Evolutionary conservation across 1,140 invertebrate genomes (phyloP), one percentile per base, ranked within the genome.

Genomic region (Drosophila saltans): DNA sequence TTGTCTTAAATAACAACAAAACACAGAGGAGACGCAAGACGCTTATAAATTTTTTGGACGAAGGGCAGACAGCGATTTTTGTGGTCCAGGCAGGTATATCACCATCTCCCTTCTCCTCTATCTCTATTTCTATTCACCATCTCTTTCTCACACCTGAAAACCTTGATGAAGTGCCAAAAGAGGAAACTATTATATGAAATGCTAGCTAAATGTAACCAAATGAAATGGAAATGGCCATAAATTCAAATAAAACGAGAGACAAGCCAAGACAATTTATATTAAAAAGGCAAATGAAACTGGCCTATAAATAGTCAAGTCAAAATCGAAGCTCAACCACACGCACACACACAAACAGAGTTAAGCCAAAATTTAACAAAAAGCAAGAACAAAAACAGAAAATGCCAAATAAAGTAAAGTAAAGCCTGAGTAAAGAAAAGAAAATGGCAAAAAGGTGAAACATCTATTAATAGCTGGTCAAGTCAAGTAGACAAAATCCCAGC

Each of bases 41-140:
- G 83, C 83, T 88, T 88, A 83, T 88, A 88, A 88, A 88, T 88
- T 88, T 88, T 88, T 77, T 48, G 68, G 67, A 65, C 66, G 41
- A 75, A 72, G 63, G 67, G 56, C 66, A 52, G 26, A 56, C 43
- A 9, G 6, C 39, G 16, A 40, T 28, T 7, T 11, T 26, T 52
- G 64, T 58, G 55, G 55, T 21, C 55, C 33, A 40, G n/a, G 28
- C 30, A 16, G 16, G 30, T 36, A 36, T 36, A 36, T 36, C 33
- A 6, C 33, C 21, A 24, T 52, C 61, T 41, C 21, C 68, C 67
- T 63, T 75, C 82, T 41, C 40, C 48, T 43, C 41, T 43, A 36
- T 30, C 64, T 61, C 57, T 40, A 26, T 24, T 21, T 30, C 24
- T 24, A 5, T 48, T 36, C 33, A 4, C 6, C 33, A 6, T 26